Percentiles rank a stretch among this genome's conserved stretches.
phyloP scores from a whole-genome alignment of 2,888 invertebrate species.

The Thalpophila matura region DNA sequence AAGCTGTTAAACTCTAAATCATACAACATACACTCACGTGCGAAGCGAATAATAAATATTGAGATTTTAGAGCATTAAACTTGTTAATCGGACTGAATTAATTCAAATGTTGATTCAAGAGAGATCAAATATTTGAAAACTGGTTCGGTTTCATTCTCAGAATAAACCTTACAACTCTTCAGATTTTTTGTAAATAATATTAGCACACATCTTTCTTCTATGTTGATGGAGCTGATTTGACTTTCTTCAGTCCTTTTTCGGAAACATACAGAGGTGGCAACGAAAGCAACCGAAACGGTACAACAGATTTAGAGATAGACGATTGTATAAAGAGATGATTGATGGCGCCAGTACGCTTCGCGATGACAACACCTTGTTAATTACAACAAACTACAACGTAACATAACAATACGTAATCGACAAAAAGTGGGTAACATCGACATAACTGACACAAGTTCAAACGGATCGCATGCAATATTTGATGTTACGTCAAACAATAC shows the following conservation, averaged over 20 bases:
- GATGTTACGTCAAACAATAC: conserved; percentile 71
- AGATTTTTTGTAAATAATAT: conserved; percentile 3
- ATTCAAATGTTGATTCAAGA: conserved; percentile 37
- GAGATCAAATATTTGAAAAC: conserved; percentile 34
- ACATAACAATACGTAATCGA: conserved; percentile 49
- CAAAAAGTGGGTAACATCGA: conserved; percentile 44
- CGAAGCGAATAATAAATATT: conserved; percentile 31
- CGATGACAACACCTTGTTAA: conserved; percentile 21
- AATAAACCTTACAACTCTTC: conserved; percentile 26
- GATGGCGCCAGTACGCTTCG: neutral
- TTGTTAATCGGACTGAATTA: conserved; percentile 27
- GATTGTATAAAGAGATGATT: conserved; percentile 3
- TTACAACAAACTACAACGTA: conserved; percentile 31
- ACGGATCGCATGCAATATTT: conserved; percentile 59
- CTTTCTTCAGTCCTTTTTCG: conserved; percentile 6
- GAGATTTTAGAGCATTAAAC: conserved; percentile 32
- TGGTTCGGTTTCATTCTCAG: conserved; percentile 30
- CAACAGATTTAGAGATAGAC: neutral
- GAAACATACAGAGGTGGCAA: neutral
- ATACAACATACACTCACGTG: conserved; percentile 7
- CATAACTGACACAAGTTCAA: conserved; percentile 62
- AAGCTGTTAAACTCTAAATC: neutral
- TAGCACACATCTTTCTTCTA: neutral
- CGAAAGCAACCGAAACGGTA: no score
- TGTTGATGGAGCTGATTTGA: conserved; percentile 2